Percentiles rank a stretch among this genome's conserved stretches.
These are phyloP conservation scores for Eilema depressum DNA, from an alignment of 2,888 invertebrate genomes.

Conservation along the genomic window DNA sequence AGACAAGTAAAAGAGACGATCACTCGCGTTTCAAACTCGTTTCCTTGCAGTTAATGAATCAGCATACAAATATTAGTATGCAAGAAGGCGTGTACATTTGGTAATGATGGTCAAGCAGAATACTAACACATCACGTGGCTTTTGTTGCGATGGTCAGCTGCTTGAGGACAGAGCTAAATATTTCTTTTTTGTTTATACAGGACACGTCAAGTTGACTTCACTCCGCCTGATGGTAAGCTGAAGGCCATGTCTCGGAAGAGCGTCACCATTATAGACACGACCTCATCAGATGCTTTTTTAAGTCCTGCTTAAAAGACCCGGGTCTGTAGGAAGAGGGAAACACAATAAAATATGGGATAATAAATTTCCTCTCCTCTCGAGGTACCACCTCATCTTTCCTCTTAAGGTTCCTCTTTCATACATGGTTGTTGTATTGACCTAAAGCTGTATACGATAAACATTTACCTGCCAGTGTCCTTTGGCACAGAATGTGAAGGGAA, in stretches of 20 bases:
- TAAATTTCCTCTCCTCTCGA: too few relatives aligned
- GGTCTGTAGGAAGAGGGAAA: too few relatives aligned
- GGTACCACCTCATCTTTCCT: neutral
- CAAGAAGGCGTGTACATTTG: constrained; percentile 27
- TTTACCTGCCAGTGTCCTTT: constrained; percentile 5
- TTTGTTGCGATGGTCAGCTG: constrained; percentile 12
- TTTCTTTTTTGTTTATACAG: too few relatives aligned
- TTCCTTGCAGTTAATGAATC: neutral
- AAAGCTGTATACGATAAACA: neutral
- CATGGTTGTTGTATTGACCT: neutral
- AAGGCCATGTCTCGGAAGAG: too few relatives aligned
- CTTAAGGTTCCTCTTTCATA: neutral
- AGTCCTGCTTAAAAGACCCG: too few relatives aligned
- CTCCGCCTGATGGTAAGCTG: too few relatives aligned
- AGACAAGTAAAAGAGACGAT: neutral
- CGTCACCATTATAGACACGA: too few relatives aligned
- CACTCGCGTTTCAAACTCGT: neutral
- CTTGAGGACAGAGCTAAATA: constrained; percentile 12
- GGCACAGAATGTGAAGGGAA: neutral
- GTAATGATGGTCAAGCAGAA: constrained; percentile 34
- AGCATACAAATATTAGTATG: constrained; percentile 24
- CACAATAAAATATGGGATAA: too few relatives aligned
- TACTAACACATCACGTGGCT: constrained; percentile 30
- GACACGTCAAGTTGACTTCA: too few relatives aligned
- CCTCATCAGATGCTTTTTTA: too few relatives aligned